Base-by-base conservation (phyloP, 2,888 invertebrate species). In the Ectemnius cavifrons region DNA sequence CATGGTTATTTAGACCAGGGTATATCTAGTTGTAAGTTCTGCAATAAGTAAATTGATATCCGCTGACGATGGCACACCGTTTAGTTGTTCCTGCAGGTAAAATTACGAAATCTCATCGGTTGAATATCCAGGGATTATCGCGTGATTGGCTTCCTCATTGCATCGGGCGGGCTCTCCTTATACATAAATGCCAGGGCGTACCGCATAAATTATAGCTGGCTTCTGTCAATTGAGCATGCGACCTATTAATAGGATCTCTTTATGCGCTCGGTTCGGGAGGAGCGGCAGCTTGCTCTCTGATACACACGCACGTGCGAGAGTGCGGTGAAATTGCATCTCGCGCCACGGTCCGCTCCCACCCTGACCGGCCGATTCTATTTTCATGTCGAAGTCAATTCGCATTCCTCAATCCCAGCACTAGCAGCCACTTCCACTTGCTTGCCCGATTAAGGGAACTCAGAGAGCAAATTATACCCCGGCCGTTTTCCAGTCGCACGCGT, bases 171-270 rank as follows among this genome's bases (percentile, higher is more conserved):
- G 67, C 73, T 73, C 73, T 73, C 63, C 80, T 71, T 77, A 79
- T 80, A 79, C 77, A 79, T 80, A 79, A 77, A 77, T 79, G 79
- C 73, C 74, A 69, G 67, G 71, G 73, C 13, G 70, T 71, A n/a
- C 56, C 49, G 61, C 67, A 75, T 80, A 79, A 80, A 80, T 80
- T 79, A 79, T 67, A 56, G 73, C 67, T 56, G 58, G 63, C 63
- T 71, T 63, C 73, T 67, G 77, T 79, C 79, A 65, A 79, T 79
- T 63, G 73, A 67, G 72, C 69, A 72, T 72, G 73, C 69, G 71
- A 69, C 77, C 79, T 80, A 80, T 80, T 80, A 80, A 80, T 80
- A 80, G 80, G 76, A 79, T 70, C 74, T 67, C 73, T 77, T 77
- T 80, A 70, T 73, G 75, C 67, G 72, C 65, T 67, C 65, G 61